Conservation (phyloP, 2,113 vertebrate species). For the Caranx melampygus region DNA sequence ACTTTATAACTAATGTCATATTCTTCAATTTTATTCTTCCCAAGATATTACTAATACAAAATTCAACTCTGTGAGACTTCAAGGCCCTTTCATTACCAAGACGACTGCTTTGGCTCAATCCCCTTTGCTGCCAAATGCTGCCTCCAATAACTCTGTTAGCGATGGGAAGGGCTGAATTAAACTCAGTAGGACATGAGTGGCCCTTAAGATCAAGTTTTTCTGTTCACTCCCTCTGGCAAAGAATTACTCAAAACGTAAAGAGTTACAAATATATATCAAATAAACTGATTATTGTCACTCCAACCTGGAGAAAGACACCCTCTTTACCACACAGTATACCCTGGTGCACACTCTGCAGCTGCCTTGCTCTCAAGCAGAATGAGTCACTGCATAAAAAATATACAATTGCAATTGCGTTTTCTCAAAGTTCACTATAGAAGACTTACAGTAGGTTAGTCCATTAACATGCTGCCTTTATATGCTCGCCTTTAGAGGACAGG, state of each 20-base stretch:
- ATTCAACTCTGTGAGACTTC: constrained; percentile 39
- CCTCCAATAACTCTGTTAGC: constrained; percentile 54
- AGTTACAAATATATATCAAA: constrained; percentile 28
- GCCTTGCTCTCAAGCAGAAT: not conserved
- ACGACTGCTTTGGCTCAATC: constrained; percentile 58
- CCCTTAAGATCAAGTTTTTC: constrained; percentile 30
- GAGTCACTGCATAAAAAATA: constrained; percentile 32
- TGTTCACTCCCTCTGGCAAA: constrained; percentile 55
- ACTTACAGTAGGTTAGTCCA: constrained; percentile 17
- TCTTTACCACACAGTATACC: not conserved
- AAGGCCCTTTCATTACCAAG: constrained; percentile 39
- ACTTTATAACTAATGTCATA: constrained; percentile 6
- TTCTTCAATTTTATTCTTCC: constrained; percentile 33
- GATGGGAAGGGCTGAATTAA: constrained; percentile 35
- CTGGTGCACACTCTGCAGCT: not conserved
- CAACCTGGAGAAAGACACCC: constrained; percentile 5
- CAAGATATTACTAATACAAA: constrained; percentile 58
- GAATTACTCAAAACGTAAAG: constrained; percentile 27
- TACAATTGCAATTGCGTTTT: constrained; percentile 3
- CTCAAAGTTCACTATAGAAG: constrained; percentile 4
- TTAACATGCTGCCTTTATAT: constrained; percentile 17
- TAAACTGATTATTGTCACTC: constrained; percentile 55
- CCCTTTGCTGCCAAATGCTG: constrained; percentile 46
- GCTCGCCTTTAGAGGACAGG: not conserved
- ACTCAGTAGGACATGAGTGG: constrained; percentile 31